Evolutionary conservation across 2,888 invertebrate species (phyloP).

Genomic region (Tineola bisselliella): DNA sequence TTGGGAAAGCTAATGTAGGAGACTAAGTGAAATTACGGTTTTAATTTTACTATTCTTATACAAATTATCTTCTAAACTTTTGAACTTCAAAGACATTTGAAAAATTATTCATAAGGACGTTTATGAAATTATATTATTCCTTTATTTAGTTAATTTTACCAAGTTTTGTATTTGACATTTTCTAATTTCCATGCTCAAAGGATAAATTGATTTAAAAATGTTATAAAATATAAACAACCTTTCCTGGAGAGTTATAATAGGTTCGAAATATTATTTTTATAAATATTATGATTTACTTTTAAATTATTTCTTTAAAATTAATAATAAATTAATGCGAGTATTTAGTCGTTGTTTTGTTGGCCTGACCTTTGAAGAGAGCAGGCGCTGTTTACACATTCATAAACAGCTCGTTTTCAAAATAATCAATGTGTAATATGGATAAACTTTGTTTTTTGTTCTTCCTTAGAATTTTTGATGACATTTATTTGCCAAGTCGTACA

Average conservation of each 20-base stretch:
- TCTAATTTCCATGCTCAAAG: neutral
- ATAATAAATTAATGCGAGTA: too few species aligned
- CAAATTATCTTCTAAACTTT: too few species aligned
- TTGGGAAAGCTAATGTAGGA: too few species aligned
- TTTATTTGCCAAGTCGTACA: too few species aligned
- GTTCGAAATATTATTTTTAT: neutral
- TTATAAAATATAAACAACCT: neutral
- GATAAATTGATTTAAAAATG: conserved; percentile 3
- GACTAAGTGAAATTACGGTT: too few species aligned
- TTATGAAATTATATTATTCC: too few species aligned
- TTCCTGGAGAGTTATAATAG: neutral
- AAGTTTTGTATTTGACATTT: neutral
- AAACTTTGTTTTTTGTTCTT: too few species aligned
- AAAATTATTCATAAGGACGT: too few species aligned
- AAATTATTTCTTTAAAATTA: neutral
- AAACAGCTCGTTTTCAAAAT: neutral
- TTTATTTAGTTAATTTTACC: neutral
- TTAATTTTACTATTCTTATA: too few species aligned
- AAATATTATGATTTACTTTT: neutral
- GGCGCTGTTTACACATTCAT: neutral
- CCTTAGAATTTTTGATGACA: too few species aligned
- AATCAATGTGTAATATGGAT: too few species aligned
- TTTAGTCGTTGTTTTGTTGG: neutral
- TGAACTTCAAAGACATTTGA: too few species aligned
- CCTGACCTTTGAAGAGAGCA: neutral